phyloP scores from a whole-genome alignment of 2,888 invertebrate species.

The Agrochola lota region DNA sequence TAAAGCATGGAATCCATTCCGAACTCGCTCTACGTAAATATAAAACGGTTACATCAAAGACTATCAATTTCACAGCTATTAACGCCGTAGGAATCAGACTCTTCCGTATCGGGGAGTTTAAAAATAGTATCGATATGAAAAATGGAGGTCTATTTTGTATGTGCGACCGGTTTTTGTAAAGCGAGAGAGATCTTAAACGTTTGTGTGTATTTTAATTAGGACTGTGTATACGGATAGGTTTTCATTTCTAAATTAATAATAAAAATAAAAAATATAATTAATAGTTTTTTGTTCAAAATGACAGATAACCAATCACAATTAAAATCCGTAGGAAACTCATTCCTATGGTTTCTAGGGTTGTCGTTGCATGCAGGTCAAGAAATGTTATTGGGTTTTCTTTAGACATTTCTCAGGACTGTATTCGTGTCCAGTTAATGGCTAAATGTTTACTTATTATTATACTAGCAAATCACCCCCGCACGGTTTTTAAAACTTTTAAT shows the following conservation, averaged over 20 bases:
- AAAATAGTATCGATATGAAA: slow-evolving; percentile 47
- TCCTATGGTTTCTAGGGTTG: too few species aligned
- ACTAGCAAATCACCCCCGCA: too few species aligned
- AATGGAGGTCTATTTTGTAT: not conserved
- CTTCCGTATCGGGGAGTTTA: slow-evolving; percentile 14
- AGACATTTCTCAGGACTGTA: too few species aligned
- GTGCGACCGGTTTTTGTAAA: not conserved
- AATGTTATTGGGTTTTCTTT: too few species aligned
- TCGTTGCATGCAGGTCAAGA: too few species aligned
- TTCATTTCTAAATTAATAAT: not conserved
- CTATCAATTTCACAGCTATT: slow-evolving; percentile 66
- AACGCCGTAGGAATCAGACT: slow-evolving; percentile 33
- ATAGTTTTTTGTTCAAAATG: too few species aligned
- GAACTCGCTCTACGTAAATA: slow-evolving; percentile 36
- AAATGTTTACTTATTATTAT: too few species aligned
- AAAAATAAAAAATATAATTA: too few species aligned
- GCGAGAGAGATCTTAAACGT: not conserved
- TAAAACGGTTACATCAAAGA: slow-evolving; percentile 60
- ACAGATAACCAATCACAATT: too few species aligned
- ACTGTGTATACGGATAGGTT: not conserved
- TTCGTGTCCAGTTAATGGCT: too few species aligned
- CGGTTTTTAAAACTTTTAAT: too few species aligned
- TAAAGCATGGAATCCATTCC: slow-evolving; percentile 35
- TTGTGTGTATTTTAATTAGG: not conserved
- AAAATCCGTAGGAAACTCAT: too few species aligned